Base-by-base conservation (phyloP, 2,113 vertebrate genomes). In the Pygathrix nemaeus region DNA sequence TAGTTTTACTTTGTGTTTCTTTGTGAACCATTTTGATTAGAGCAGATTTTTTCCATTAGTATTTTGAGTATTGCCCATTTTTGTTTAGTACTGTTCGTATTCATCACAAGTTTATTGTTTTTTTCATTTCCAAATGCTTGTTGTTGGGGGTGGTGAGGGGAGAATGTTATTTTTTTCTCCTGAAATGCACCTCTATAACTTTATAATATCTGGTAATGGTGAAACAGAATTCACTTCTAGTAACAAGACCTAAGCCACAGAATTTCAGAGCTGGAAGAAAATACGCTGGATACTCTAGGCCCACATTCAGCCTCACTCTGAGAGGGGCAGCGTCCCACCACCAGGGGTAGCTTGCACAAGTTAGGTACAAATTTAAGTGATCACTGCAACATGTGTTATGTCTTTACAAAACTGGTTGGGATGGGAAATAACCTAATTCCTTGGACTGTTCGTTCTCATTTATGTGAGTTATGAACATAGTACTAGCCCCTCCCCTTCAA, bases 1-100 rank as follows among this genome's bases (percentile, higher is more conserved):
- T 91, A 87, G 3, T 38, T 82, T 78, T 40, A 89, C 38, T 95
- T 89, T 82, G 35, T 82, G 43, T 96, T 81, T 96, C 30, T 85
- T 48, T 57, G 73, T 78, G 35, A 87, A 81, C 89, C 82, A 96
- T 92, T 89, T 93, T 88, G 43, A 96, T 64, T 66, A 86, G 0
- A 92, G n/a, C 5, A 82, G 35, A 25, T 52, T 93, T 88, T 90
- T 82, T 61, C 17, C 57, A 48, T 87, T 85, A 72, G 40, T 43
- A 91, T 79, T 80, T 66, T 80, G 25, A 92, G 23, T 89, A 82
- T 1, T 93, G 10, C 32, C 85, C 61, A 57, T 52, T 93, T 87
- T 75, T 75, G 57, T 94, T 61, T n/a, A 92, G 6, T 61, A 78
- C 57, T 75, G 13, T 90, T 87, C 55, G 7, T 93, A 81, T 94